Evolutionary conservation across 2,888 invertebrate species (phyloP), one percentile per base, ranked within the genome.

Genomic region (Dastarcus helophoroides): DNA sequence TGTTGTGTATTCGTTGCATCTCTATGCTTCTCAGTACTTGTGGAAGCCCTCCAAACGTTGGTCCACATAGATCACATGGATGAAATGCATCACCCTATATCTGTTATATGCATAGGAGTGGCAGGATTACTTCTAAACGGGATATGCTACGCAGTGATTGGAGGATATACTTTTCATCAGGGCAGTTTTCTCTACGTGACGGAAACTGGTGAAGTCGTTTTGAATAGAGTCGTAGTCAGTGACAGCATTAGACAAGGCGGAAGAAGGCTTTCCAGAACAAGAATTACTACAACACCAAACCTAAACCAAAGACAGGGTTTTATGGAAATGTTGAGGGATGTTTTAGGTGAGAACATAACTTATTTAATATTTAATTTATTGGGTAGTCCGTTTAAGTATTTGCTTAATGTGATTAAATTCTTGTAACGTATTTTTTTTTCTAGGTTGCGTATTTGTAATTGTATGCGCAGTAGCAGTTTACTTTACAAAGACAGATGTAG

Each of bases 1-100:
- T 81, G 83, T 29, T 82, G 81, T 56, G 79, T 85, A 22, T 79
- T 89, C 43, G 69, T 89, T 38, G 78, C 79, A 0, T 86, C 90
- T 0, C 71, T 90, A 36, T 79, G 82, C 24, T 81, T 89, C 52
- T 84, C 86, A 0, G 63, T 86, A 25, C 60, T 83, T 3, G 77
- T 88, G 3, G 88, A 89, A 60, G 81, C 85, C 0, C 52, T 86
- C 22, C 88, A 88, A 54, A 79, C 83, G 0, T 67, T 85, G 22
- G 69, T 81, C 1, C 86, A 86, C 53, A 77, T 78, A 22, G 69
- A 69, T 41, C 77, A 79, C 53, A 68, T 74, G 43, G 77, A 80
- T 43, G 73, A 73, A 27, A 79, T 80, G 73, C 79, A 79, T 50
- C 67, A 79, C 47, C 81, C 86, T 0, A 64, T 79, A 27, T 70